Base-by-base conservation (phyloP, 2,113 vertebrate genomes). In the Elanus axillaris region DNA sequence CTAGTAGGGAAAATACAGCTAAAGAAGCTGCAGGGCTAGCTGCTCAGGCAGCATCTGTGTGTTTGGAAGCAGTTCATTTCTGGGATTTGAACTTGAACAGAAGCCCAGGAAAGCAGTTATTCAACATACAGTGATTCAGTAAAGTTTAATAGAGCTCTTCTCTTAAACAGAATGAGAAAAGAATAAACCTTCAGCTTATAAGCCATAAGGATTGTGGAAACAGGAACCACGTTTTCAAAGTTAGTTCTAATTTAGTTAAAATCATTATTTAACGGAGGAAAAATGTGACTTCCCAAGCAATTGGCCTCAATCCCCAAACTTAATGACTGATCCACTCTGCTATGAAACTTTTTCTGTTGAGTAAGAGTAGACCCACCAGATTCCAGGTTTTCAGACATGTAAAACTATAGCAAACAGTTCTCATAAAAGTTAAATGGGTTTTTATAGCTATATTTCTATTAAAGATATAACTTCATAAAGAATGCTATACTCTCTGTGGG, bases 341-440 rank as follows among this genome's bases (percentile, higher is more conserved):
- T 27, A 36, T 69, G 81, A 47, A 77, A 26, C 11, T 17, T n/a
- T 43, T 52, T 53, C 31, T n/a, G 1, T 2, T 21, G 31, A 26
- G 4, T 11, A 22, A 42, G 13, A 69, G 53, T 0, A 78, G 16
- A 32, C 2, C 6, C 14, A 52, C 2, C 20, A 9, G 15, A 32
- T n/a, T 40, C 23, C 40, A 87, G 42, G 21, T 50, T 81, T 69
- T 66, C 67, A 62, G 21, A 40, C 11, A 7, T 16, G 48, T 17
- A 34, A 7, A 77, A 73, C 36, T 21, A 78, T 77, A 78, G 18
- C 43, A 47, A 48, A 20, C 2, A 36, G 9, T 62, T 81, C 21
- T 52, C 26, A 47, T 38, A 55, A 32, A 73, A 87, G 7, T 3
- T 0, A 69, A 63, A 34, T 0, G 0, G 3, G 1, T 8, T 31